Percentiles rank a stretch among this genome's conserved stretches.
phyloP scores from a whole-genome alignment of 1,140 invertebrate genomes.

The Gryon sp. region DNA sequence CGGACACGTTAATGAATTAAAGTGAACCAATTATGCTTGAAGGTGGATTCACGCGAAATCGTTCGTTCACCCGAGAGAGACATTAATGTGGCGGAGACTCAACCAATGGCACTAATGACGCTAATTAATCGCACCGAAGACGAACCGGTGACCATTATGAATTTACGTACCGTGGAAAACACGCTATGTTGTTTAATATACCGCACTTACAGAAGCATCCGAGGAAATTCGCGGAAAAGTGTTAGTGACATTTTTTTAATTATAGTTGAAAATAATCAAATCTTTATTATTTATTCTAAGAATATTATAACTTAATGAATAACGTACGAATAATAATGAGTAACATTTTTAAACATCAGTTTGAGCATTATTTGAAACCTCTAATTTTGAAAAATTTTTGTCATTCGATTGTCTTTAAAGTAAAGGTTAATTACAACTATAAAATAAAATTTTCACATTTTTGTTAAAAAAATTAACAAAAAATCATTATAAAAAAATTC shows the following conservation, averaged over 20 bases:
- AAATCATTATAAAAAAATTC: no score
- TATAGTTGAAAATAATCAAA: constrained; percentile 35
- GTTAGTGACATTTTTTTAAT: constrained; percentile 30
- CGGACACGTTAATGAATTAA: constrained; percentile 39
- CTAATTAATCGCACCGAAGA: constrained; percentile 74
- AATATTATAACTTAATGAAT: no score
- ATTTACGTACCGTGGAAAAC: constrained; percentile 61
- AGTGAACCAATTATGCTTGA: constrained; percentile 47
- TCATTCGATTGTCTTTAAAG: no score
- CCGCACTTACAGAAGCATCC: constrained; percentile 23
- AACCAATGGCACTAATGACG: constrained; percentile 73
- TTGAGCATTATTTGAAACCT: no score
- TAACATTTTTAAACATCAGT: background rate
- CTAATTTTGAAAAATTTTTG: no score
- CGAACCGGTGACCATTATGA: constrained; percentile 66
- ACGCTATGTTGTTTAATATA: constrained; percentile 63
- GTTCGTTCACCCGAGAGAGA: constrained; percentile 61
- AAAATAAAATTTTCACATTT: no score
- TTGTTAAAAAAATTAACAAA: no score
- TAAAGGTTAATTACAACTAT: no score
- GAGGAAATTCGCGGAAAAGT: constrained; percentile 30
- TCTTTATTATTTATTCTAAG: background rate
- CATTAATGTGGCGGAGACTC: constrained; percentile 69
- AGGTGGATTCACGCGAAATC: constrained; percentile 59
- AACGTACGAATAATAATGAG: no score